Base-by-base conservation (phyloP, 2,797 vertebrate genomes). In the Scolopax bukidnonensis region DNA sequence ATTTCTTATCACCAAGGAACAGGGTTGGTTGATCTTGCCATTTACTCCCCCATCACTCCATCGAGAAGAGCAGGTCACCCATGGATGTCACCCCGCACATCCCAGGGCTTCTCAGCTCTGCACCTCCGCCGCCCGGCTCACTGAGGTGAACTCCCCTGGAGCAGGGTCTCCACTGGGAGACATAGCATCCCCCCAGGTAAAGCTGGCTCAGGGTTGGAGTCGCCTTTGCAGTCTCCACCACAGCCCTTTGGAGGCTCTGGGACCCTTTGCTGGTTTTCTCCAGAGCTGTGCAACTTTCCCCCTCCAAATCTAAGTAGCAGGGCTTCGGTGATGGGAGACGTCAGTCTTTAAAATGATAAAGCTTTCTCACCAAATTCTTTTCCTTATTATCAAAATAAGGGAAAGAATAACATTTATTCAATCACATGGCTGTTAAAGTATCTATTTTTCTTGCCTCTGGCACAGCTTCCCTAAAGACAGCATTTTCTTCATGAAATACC, bases 81-180 rank as follows among this genome's bases (percentile, higher is more conserved):
- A 0, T 7, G 56, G 69, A 7, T 1, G 41, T 1, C 65, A 16
- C 59, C 9, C 1, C 3, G n/a, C 28, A 3, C 9, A 10, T 1
- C 47, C 50, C 6, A 1, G 8, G 7, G 4, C 33, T 36, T 8
- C 59, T 40, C 11, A 13, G 25, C 45, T 47, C 60, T 28, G 24
- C 48, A 28, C 30, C 67, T 32, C 38, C 32, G 0, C 41, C 7
- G 61, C 16, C 9, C 41, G 41, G 0, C 41, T 6, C 16, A 0
- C 3, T 0, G 8, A 6, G 5, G 0, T 12, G 64, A 10, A 18
- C n/a, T 18, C 11, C 0, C 1, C 27, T 11, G 11, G 47, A 5
- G 10, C 32, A 41, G 45, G 48, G 65, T 7, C 78, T 41, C 20
- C 4, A 1, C 19, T 10, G 19, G n/a, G 36, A 13, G 18, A 12